phyloP scores from a whole-genome alignment of 2,888 invertebrate species.

The Craniophora ligustri region DNA sequence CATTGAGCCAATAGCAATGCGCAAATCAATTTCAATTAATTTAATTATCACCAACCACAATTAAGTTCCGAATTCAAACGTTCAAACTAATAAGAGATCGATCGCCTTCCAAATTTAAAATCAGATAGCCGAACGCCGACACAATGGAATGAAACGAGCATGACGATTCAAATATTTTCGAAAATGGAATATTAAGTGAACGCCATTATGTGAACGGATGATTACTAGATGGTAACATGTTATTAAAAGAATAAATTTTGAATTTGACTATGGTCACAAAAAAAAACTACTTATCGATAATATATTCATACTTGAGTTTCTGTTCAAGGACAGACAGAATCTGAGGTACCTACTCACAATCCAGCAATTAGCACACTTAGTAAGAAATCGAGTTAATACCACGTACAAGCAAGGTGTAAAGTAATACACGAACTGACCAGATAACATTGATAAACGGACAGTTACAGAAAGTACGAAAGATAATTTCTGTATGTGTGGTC shows the following conservation, averaged over 20 bases:
- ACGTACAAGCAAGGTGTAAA: no score
- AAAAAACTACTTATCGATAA: conserved; percentile 24
- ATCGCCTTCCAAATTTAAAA: conserved; percentile 85
- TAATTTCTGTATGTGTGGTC: conserved; percentile 34
- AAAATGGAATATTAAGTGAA: conserved; percentile 88
- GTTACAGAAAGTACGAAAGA: no score
- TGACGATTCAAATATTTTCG: conserved; percentile 87
- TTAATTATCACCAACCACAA: conserved; percentile 68
- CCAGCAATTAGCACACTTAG: neutral
- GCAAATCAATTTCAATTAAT: conserved; percentile 56
- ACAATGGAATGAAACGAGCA: conserved; percentile 86
- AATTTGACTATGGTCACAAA: conserved; percentile 33
- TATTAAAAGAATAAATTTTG: conserved; percentile 75
- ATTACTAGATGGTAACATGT: conserved; percentile 79
- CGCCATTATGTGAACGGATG: conserved; percentile 84
- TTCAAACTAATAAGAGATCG: conserved; percentile 77
- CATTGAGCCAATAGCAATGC: conserved; percentile 21
- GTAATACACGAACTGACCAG: no score
- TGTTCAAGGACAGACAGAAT: conserved; percentile 22
- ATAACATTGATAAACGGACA: no score
- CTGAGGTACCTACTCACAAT: conserved; percentile 15
- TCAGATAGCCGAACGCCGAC: conserved; percentile 81
- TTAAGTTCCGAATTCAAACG: conserved; percentile 74
- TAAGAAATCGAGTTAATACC: no score
- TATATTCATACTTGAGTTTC: conserved; percentile 19